These are phyloP conservation scores for Amphiduros pacificus DNA, from an alignment of 2,888 invertebrate genomes.

Conservation along the genomic window DNA sequence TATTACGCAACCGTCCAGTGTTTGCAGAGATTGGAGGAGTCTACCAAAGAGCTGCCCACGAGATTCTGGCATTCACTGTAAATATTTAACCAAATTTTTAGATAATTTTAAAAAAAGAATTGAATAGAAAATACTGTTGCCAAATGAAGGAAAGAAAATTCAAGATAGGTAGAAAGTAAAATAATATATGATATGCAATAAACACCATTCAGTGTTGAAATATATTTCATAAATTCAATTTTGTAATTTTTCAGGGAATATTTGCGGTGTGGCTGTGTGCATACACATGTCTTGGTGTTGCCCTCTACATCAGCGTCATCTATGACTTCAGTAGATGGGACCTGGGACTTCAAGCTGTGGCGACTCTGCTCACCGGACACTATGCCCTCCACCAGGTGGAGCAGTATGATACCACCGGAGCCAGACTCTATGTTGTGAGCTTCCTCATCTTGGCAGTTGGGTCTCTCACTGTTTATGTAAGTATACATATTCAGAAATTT, in stretches of 20 bases:
- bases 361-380: conserved; percentile 40
- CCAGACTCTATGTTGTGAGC: conserved; percentile 39
- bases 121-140: too few relatives aligned
- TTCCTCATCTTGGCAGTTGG: conserved; percentile 44
- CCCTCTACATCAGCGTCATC: conserved; percentile 43
- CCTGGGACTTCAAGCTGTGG: conserved; percentile 39
- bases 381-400: conserved; percentile 30
- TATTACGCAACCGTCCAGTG: conserved; percentile 43
- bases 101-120: too few relatives aligned
- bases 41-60: conserved; percentile 42
- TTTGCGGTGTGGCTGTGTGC: conserved; percentile 42
- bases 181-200: too few relatives aligned
- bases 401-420: conserved; percentile 24
- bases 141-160: too few relatives aligned
- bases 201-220: too few relatives aligned
- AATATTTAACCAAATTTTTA: too few relatives aligned
- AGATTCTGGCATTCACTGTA: conserved; percentile 47
- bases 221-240: too few relatives aligned
- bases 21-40: conserved; percentile 47
- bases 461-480: conserved; percentile 52
- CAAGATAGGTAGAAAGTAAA: too few relatives aligned
- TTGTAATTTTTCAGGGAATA: conserved; percentile 35
- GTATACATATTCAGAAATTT: conserved; percentile 32
- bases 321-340: conserved; percentile 41
- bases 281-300: conserved; percentile 46